Evolutionary conservation across 1,140 invertebrate genomes (phyloP), one percentile per base, ranked within the genome.

Genomic region (Drosophila arawakana): DNA sequence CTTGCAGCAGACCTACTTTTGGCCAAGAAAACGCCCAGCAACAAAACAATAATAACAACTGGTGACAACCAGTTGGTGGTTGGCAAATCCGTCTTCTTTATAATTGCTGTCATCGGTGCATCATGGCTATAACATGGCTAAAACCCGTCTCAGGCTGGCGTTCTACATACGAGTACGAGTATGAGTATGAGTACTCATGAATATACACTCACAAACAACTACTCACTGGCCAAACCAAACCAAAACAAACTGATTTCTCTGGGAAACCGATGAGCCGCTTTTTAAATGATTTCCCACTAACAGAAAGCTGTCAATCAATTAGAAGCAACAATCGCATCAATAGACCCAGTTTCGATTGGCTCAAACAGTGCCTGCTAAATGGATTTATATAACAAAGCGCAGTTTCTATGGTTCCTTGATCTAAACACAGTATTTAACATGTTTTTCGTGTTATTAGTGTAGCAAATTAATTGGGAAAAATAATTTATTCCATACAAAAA

Each of bases 41-140:
- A 18, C 44, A 44, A 35, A 57, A 57, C 35, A 57, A 41, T n/a
- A 54, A 8, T 35, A 55, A 41, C 57, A 60, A 69, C 67, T 69
- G 35, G 77, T 61, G 65, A 65, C 57, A 35, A 60, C 50, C 59
- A 50, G 46, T 74, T 49, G 44, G 63, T 35, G 47, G 57, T 73
- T 84, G 70, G 81, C 77, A 89, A 89, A 88, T 88, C 83, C 83
- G 84, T 89, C 84, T 88, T 83, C 80, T 83, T 75, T 72, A 73
- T 83, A 88, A 89, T 88, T 80, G 82, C 84, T 83, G 84, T 80
- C 83, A 83, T 80, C 79, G 63, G 15, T 60, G 62, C 63, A 72
- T 77, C 52, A 72, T 59, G 52, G 49, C 50, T 75, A 67, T n/a
- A 65, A 46, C 18, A 65, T 30, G 25, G 25, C 25, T 30, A 63